Percentiles rank a stretch among this genome's conserved stretches.
These are phyloP conservation scores for Lepilemur septentrionalis DNA, from an alignment of 2,797 vertebrate genomes.

Conservation along the genomic window DNA sequence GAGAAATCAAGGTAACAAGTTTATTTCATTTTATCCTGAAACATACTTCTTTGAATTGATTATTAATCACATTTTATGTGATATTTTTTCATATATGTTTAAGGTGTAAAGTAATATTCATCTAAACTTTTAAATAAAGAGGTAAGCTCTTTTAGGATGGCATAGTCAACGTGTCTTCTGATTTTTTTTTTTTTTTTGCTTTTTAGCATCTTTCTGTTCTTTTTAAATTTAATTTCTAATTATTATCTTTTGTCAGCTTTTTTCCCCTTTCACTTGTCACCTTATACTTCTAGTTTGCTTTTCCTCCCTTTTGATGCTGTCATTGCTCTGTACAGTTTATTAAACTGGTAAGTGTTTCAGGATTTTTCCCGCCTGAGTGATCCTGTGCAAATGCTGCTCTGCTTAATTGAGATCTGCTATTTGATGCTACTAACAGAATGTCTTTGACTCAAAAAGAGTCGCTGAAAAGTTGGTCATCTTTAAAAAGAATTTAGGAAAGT, in stretches of 20 bases:
- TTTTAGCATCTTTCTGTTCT: constrained; percentile 47
- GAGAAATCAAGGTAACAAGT: constrained; percentile 96
- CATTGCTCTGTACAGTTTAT: constrained; percentile 94
- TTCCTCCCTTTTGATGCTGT: constrained; percentile 88
- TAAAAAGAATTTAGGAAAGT: constrained; percentile 19
- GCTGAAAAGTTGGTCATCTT: constrained; percentile 51
- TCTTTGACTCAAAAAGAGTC: constrained; percentile 28
- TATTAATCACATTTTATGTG: constrained; percentile 50
- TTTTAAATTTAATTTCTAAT: constrained; percentile 75
- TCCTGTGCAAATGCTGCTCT: constrained; percentile 68
- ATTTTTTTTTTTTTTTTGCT: constrained; percentile 49
- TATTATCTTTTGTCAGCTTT: constrained; percentile 81
- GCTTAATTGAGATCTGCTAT: constrained; percentile 79
- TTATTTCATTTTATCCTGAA: constrained; percentile 45
- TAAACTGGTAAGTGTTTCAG: constrained; percentile 94
- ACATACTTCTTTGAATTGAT: neutral
- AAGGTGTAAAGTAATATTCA: constrained; percentile 41
- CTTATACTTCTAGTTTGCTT: constrained; percentile 87
- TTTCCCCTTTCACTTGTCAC: constrained; percentile 83
- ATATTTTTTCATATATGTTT: neutral
- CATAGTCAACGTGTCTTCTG: constrained; percentile 35
- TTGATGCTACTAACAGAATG: constrained; percentile 85
- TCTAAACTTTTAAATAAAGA: constrained; percentile 9
- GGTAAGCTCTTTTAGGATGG: constrained; percentile 4
- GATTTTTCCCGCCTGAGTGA: constrained; percentile 70